phyloP scores from a whole-genome alignment of 1,140 invertebrate genomes.

The Sinella curviseta region DNA sequence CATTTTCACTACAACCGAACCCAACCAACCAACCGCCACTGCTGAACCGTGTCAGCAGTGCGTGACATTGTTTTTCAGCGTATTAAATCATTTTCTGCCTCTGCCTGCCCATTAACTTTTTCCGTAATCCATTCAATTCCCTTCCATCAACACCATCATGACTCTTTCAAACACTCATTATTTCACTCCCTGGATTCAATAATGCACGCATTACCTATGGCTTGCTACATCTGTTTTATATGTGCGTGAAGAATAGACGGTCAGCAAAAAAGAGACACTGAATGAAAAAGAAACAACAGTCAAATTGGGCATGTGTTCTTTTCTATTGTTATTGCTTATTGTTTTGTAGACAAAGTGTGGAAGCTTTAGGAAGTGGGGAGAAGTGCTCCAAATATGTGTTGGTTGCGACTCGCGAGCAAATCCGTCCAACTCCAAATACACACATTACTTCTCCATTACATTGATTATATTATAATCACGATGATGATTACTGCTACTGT shows the following conservation, averaged over 20 bases:
- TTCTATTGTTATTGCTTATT: neutral
- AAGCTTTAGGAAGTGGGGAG: neutral
- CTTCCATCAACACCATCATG: neutral
- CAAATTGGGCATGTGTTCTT: neutral
- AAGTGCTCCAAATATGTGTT: neutral
- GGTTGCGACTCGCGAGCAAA: neutral
- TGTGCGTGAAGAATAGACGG: neutral
- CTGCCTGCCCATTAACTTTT: neutral
- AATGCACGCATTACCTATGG: neutral
- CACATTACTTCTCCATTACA: slow-evolving; percentile 10
- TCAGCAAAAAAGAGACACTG: too few species aligned
- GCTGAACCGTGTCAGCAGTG: neutral
- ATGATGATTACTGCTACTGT: neutral
- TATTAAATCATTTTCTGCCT: neutral
- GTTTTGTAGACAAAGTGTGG: too few species aligned
- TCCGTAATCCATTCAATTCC: neutral
- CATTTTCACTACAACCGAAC: neutral
- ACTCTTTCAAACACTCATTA: neutral
- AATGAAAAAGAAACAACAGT: neutral
- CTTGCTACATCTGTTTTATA: neutral
- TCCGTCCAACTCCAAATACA: neutral
- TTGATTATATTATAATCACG: too few species aligned
- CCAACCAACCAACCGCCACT: too few species aligned
- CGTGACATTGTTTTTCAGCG: neutral
- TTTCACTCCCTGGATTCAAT: neutral